Conservation (phyloP, 2,888 invertebrate genomes). For the Cerastis leucographa region DNA sequence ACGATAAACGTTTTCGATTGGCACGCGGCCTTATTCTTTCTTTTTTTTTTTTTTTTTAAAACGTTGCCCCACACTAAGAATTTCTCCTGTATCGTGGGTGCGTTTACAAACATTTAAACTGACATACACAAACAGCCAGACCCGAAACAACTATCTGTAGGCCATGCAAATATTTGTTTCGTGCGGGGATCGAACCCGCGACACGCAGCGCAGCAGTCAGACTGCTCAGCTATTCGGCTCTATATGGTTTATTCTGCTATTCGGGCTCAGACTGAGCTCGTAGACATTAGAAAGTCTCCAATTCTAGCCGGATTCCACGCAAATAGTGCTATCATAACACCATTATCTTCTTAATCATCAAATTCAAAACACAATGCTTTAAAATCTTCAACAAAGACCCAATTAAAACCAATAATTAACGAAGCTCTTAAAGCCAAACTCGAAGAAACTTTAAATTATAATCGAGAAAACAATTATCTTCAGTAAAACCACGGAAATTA, state of each 20-base stretch:
- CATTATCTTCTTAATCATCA: background rate
- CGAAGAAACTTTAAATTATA: constrained; percentile 35
- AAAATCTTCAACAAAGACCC: constrained; percentile 4
- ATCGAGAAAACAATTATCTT: constrained; percentile 34
- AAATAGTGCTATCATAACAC: background rate
- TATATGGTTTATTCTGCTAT: no score
- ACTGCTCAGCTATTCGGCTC: no score
- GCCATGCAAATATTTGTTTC: no score
- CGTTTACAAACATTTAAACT: no score
- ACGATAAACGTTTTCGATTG: background rate
- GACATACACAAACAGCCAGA: no score
- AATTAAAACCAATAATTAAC: constrained; percentile 22
- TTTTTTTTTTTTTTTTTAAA: no score
- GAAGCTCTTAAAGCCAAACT: constrained; percentile 22
- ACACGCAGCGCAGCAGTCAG: no score
- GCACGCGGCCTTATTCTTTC: background rate
- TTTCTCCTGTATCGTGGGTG: no score
- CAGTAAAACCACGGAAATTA: constrained; percentile 31
- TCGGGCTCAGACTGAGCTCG: background rate
- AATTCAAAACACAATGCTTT: background rate
- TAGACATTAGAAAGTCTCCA: background rate
- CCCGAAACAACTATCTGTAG: no score
- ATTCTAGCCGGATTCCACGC: background rate
- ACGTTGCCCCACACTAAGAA: no score
- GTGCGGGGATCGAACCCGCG: no score